These are phyloP conservation scores for Pseudococcus longispinus DNA, from an alignment of 2,888 invertebrate genomes.

Conservation along the genomic window DNA sequence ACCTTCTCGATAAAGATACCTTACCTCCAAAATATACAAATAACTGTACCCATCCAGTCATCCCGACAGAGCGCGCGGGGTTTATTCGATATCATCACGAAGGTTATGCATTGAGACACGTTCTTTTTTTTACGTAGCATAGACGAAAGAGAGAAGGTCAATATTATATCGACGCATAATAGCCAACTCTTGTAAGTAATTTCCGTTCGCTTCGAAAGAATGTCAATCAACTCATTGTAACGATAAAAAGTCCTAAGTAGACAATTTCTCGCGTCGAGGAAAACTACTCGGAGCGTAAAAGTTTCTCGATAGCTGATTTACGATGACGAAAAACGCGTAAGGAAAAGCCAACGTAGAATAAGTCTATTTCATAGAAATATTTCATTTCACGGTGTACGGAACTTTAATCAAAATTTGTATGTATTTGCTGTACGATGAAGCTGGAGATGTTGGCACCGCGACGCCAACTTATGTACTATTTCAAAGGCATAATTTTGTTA, in stretches of 20 bases:
- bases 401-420: neutral
- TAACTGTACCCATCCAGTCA: neutral
- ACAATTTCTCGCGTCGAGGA: slow-evolving; percentile 22
- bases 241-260: slow-evolving; percentile 17
- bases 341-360: neutral
- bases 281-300: neutral
- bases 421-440: neutral
- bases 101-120: neutral
- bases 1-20: no score
- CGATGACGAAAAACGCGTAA: neutral
- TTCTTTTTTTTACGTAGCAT: neutral
- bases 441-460: neutral
- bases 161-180: slow-evolving; percentile 4
- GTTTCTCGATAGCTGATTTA: slow-evolving; percentile 16
- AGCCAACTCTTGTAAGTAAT: slow-evolving; percentile 9
- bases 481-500: slow-evolving; percentile 9
- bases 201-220: slow-evolving; percentile 10
- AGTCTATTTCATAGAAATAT: neutral
- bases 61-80: neutral
- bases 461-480: neutral
- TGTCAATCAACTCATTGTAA: slow-evolving; percentile 9
- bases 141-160: neutral
- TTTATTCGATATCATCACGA: slow-evolving; percentile 3
- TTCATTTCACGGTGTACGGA: neutral
- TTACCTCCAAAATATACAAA: neutral